Evolutionary conservation across 2,888 invertebrate species (phyloP).

Genomic region (Diaperis boleti): DNA sequence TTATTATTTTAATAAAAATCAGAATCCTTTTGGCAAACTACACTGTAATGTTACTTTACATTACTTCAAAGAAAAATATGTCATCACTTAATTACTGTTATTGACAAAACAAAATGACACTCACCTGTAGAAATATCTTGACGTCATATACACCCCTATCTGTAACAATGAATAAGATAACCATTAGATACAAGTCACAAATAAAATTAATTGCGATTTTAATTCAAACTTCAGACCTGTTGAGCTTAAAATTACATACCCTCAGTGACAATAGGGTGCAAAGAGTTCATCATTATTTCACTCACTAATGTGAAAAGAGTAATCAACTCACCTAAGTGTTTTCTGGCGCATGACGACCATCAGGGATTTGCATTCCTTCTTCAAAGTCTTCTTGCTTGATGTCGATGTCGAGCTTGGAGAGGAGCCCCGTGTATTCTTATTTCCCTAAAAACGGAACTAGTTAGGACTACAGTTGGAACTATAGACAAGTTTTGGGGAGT

Average conservation of each 20-base stretch:
- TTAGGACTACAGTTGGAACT: neutral
- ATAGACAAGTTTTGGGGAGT: neutral
- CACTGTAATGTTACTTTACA: constrained; percentile 46
- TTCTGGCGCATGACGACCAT: constrained; percentile 63
- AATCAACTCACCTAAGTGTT: neutral
- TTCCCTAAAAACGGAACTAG: constrained; percentile 71
- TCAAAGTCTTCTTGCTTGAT: constrained; percentile 96
- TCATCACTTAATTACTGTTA: neutral
- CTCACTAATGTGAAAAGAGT: neutral
- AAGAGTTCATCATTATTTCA: constrained; percentile 44
- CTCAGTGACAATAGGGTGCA: constrained; percentile 44
- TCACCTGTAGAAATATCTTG: constrained; percentile 5
- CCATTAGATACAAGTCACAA: neutral
- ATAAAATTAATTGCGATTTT: neutral
- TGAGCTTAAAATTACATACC: constrained; percentile 51
- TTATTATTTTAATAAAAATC: constrained; percentile 33
- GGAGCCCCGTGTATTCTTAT: constrained; percentile 89
- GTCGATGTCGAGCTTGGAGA: constrained; percentile 92
- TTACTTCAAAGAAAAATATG: constrained; percentile 19
- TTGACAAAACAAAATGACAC: neutral
- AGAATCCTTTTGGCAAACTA: constrained; percentile 55
- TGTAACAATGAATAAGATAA: constrained; percentile 29
- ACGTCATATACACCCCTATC: neutral
- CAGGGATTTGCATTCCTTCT: constrained; percentile 94
- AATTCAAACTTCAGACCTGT: constrained; percentile 53